Evolutionary conservation across 1,140 invertebrate species (phyloP).

Genomic region (Lepidotrigona ventralis): DNA sequence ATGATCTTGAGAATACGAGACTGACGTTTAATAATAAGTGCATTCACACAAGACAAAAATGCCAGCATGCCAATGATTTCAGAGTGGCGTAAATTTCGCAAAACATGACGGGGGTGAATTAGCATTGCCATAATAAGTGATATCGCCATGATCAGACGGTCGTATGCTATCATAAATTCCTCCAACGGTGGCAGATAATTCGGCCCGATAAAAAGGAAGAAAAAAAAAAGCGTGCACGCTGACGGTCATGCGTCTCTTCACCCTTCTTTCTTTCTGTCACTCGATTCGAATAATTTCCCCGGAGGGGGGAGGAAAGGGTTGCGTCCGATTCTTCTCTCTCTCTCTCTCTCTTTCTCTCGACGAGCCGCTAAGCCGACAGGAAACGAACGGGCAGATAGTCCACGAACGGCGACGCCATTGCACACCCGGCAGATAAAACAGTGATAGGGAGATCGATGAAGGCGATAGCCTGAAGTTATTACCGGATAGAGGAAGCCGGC

Average conservation of each 20-base stretch:
- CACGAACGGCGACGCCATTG: constrained; percentile 75
- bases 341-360: neutral
- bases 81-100: neutral
- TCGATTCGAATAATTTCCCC: constrained; percentile 24
- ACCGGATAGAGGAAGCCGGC: constrained; percentile 78
- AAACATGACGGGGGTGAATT: constrained; percentile 9
- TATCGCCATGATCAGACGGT: constrained; percentile 19
- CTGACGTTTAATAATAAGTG: too few relatives aligned
- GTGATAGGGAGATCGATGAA: constrained; percentile 80
- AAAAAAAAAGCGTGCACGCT: neutral
- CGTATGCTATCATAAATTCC: constrained; percentile 40
- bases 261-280: neutral
- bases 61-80: neutral
- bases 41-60: too few relatives aligned
- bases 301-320: neutral
- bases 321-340: neutral
- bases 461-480: constrained; percentile 79
- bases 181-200: constrained; percentile 24
- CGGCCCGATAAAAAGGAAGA: constrained; percentile 9
- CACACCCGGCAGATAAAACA: constrained; percentile 76
- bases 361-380: constrained; percentile 51
- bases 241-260: neutral
- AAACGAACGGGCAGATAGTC: constrained; percentile 59
- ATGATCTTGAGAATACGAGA: too few relatives aligned
- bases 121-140: constrained; percentile 33